Evolutionary conservation across 2,113 vertebrate species (phyloP).

Genomic region (Varanus komodoensis): DNA sequence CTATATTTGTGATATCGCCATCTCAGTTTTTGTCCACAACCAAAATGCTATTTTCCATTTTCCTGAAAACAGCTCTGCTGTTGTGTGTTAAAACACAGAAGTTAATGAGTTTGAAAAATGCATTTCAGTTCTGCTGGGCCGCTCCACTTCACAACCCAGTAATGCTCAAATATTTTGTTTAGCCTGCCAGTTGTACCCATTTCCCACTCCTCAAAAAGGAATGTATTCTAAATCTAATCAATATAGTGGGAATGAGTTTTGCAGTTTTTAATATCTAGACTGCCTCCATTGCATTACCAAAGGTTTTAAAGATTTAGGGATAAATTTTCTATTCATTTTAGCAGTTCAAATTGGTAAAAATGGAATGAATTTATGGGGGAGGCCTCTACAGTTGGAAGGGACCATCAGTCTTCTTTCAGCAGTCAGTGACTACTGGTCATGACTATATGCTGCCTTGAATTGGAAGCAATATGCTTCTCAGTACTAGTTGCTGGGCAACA

Average conservation of each 20-base stretch:
- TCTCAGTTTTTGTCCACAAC: neutral
- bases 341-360: neutral
- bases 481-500: no score
- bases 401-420: neutral
- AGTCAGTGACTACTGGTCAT: no score
- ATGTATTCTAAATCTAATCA: slow-evolving; percentile 30
- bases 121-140: neutral
- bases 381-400: neutral
- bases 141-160: neutral
- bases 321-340: neutral
- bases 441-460: neutral
- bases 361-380: neutral
- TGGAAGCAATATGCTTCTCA: neutral
- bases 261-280: slow-evolving; percentile 11
- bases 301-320: neutral
- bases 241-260: neutral
- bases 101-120: neutral
- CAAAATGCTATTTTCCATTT: neutral
- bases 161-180: slow-evolving; percentile 32
- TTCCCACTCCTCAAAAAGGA: slow-evolving; percentile 17
- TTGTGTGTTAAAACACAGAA: neutral
- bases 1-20: neutral
- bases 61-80: fast-evolving
- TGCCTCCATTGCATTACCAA: neutral
- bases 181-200: slow-evolving; percentile 18